Percentiles rank a stretch among this genome's conserved stretches.
These are phyloP conservation scores for Oscheius sp. DNA, from an alignment of 2,888 invertebrate species.

Conservation along the genomic window DNA sequence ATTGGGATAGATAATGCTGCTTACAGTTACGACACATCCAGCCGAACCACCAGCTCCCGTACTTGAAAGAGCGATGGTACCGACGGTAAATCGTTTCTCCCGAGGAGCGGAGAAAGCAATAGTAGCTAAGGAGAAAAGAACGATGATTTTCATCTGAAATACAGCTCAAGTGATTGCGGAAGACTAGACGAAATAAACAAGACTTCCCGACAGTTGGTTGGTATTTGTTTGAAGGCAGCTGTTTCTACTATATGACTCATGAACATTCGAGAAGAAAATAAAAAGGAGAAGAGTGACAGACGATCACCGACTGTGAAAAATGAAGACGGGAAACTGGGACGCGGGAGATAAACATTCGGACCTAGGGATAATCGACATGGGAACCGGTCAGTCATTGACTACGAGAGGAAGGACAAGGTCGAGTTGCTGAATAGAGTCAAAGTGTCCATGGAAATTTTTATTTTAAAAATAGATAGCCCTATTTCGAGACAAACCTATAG, in stretches of 20 bases:
- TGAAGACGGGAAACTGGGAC: conserved; percentile 20
- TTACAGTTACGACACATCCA: conserved; percentile 68
- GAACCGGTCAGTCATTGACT: too few species aligned
- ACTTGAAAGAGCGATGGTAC: conserved; percentile 57
- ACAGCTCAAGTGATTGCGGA: conserved; percentile 28
- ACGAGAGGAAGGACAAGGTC: too few species aligned
- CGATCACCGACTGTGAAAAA: conserved; percentile 17
- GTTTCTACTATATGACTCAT: background rate
- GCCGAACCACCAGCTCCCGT: conserved; percentile 62
- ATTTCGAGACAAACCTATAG: too few species aligned
- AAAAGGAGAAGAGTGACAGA: conserved; percentile 30
- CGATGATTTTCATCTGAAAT: conserved; percentile 24
- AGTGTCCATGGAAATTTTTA: too few species aligned
- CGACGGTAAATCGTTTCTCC: conserved; percentile 56
- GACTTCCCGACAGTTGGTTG: conserved; percentile 22
- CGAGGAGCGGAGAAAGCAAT: conserved; percentile 47
- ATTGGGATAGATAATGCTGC: conserved; percentile 8
- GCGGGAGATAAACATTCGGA: conserved; percentile 24
- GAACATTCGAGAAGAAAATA: conserved; percentile 21
- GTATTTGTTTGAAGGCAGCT: conserved; percentile 1
- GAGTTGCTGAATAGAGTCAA: too few species aligned
- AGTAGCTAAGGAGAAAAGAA: conserved; percentile 29
- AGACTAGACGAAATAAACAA: conserved; percentile 4
- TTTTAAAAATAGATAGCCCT: too few species aligned
- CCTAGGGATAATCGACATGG: too few species aligned